Percentiles rank a stretch among this genome's conserved stretches.
phyloP scores from a whole-genome alignment of 2,888 invertebrate species.

The Dioctria linearis region DNA sequence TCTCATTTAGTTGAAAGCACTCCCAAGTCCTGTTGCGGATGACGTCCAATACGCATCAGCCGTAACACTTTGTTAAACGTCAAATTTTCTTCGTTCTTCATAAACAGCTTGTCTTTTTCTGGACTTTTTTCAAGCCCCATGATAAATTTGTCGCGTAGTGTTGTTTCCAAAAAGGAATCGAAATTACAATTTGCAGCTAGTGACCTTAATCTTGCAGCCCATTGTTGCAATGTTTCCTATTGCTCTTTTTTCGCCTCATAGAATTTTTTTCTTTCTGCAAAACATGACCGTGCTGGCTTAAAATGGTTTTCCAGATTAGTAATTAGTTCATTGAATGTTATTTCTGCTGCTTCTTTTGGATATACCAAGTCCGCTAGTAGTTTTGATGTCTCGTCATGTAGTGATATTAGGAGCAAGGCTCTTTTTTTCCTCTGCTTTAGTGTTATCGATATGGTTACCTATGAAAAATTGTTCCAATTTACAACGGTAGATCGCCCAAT shows the following conservation, averaged over 20 bases:
- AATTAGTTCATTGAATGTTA: background rate
- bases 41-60: no score
- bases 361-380: constrained; percentile 5
- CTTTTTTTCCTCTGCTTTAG: background rate
- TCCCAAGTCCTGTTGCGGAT: no score
- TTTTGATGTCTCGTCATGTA: constrained; percentile 1
- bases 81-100: constrained; percentile 53
- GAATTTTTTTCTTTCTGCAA: constrained; percentile 51
- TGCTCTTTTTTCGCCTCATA: constrained; percentile 38
- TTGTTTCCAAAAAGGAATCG: constrained; percentile 32
- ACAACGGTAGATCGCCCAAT: constrained; percentile 21
- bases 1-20: no score
- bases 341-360: background rate
- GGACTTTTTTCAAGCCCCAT: constrained; percentile 46
- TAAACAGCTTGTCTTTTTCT: constrained; percentile 55
- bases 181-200: constrained; percentile 48
- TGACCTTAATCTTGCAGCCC: constrained; percentile 51
- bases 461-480: constrained; percentile 32
- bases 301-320: constrained; percentile 13
- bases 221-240: constrained; percentile 40
- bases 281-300: constrained; percentile 33
- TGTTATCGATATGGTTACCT: background rate
- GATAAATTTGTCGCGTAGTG: constrained; percentile 52
- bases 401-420: background rate
- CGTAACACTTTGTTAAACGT: constrained; percentile 54